Base-by-base conservation (phyloP, 2,113 vertebrate genomes). In the Percopsis transmontana region DNA sequence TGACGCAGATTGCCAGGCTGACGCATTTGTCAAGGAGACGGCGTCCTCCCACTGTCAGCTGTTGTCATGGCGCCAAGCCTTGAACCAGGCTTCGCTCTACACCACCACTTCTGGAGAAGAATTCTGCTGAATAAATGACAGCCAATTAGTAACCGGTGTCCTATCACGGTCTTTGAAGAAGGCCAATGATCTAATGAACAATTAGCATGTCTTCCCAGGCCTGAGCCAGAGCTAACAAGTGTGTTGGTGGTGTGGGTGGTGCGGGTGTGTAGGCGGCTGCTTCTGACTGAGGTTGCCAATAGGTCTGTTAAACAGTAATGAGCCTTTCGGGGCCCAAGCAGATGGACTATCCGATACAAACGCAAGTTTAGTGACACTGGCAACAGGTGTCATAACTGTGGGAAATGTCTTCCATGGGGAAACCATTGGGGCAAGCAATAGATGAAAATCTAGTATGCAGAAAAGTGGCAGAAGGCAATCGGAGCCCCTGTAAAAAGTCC, bases 11-110 rank as follows among this genome's bases (percentile, higher is more conserved):
- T 48, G 70, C 58, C 63, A 21, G 63, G 80, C 70, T 83, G 66
- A 78, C 58, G 58, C 79, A 68, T 83, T 84, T 85, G 71, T 86
- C 70, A 69, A 53, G 60, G 62, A 77, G 69, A 74, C 58, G 73
- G 50, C 68, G 68, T 88, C 81, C 84, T 85, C 84, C 87, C 86
- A 84, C 85, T 75, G 72, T 88, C 83, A 83, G 78, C 86, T 82
- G 84, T 89, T 79, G 40, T 83, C 87, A 83, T 87, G 84, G 84
- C 84, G 70, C 62, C 74, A 12, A 76, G 79, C 75, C 47, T 8
- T 42, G 2, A 69, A 45, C 80, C 72, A 74, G 70, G 80, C 76
- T 76, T 79, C 72, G 75, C 81, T 64, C 48, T 0, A 50, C 65
- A 57, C 40, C 41, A 41, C 45, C 52, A 15, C 71, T 68, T 73